Evolutionary conservation across 2,888 invertebrate genomes (phyloP).

Genomic region (Lamellibrachia satsuma): DNA sequence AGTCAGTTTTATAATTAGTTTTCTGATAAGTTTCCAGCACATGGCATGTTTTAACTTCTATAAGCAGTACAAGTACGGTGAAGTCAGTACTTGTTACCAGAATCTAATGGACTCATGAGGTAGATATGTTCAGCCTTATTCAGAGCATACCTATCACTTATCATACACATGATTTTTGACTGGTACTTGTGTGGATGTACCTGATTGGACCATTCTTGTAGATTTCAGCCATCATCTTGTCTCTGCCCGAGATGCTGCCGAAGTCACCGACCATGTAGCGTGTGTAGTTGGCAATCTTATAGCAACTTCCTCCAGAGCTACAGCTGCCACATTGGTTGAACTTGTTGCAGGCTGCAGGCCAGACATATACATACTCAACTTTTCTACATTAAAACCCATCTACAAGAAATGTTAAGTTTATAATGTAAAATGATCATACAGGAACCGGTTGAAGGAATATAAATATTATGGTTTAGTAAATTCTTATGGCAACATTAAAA

Average conservation of each 20-base stretch:
- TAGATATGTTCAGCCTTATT: too few species aligned
- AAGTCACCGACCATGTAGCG: constrained; percentile 67
- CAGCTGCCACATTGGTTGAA: constrained; percentile 66
- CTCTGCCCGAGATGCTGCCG: constrained; percentile 64
- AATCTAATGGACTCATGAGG: too few species aligned
- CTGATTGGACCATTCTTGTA: constrained; percentile 68
- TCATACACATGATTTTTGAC: neutral
- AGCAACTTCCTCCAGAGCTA: constrained; percentile 56
- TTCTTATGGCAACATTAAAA: neutral
- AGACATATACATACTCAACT: neutral
- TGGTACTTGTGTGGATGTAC: constrained; percentile 43
- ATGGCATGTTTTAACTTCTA: too few species aligned
- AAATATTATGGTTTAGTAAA: neutral
- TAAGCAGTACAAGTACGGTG: too few species aligned
- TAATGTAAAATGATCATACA: too few species aligned
- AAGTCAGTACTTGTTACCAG: too few species aligned
- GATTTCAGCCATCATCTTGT: constrained; percentile 69
- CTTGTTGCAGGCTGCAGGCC: neutral
- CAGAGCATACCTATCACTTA: too few species aligned
- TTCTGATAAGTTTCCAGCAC: too few species aligned
- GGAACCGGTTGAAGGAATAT: neutral
- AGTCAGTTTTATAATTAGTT: too few species aligned
- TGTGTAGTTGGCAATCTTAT: constrained; percentile 64
- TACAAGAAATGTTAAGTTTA: too few species aligned
- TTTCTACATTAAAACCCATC: too few species aligned